Conservation (phyloP, 2,888 invertebrate species). For the Torymus auratus region DNA sequence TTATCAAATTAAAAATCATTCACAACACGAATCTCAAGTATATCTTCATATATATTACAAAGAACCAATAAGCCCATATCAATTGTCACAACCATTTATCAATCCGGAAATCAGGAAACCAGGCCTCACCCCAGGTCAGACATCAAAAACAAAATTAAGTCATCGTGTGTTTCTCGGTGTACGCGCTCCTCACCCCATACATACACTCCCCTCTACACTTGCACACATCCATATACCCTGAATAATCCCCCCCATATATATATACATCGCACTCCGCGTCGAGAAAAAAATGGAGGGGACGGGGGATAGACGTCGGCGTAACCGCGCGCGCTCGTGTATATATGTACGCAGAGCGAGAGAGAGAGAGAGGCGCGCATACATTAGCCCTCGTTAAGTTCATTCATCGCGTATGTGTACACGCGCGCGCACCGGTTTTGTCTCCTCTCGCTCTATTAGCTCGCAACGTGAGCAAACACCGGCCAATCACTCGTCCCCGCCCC, state of each 20-base stretch:
- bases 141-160: not conserved
- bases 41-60: no score
- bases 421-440: conserved; percentile 44
- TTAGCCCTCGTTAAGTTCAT: conserved; percentile 58
- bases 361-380: conserved; percentile 29
- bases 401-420: conserved; percentile 15
- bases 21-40: no score
- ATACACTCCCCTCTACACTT: not conserved
- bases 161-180: not conserved
- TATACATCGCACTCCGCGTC: not conserved
- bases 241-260: not conserved
- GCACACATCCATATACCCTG: not conserved
- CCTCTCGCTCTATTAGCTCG: conserved; percentile 52
- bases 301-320: not conserved
- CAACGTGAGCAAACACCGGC: conserved; percentile 42
- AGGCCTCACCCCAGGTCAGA: no score
- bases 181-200: not conserved
- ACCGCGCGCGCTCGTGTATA: not conserved
- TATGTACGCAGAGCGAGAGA: not conserved
- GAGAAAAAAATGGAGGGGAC: not conserved
- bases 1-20: no score
- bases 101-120: no score
- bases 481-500: conserved; percentile 34
- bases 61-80: no score
- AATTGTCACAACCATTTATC: no score